Percentiles rank a stretch among this genome's conserved stretches.
phyloP scores from a whole-genome alignment of 2,888 invertebrate genomes.

The Stegophylla sp. region DNA sequence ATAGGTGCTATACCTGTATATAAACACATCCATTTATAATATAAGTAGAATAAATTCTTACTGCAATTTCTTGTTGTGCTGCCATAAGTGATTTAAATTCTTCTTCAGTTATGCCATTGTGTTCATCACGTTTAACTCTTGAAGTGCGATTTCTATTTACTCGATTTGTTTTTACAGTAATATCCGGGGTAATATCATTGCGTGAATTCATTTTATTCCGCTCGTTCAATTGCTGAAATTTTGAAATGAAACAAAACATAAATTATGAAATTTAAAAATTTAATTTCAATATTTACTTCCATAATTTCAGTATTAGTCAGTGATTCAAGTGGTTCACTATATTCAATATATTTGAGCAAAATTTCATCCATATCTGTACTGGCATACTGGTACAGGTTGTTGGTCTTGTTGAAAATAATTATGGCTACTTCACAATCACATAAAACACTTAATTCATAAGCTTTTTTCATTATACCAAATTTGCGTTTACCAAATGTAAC shows the following conservation, averaged over 20 bases:
- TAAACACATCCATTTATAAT: not conserved
- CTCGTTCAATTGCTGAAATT: slow-evolving; percentile 91
- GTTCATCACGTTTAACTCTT: slow-evolving; percentile 94
- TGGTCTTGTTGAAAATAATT: slow-evolving; percentile 99
- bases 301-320: slow-evolving; percentile 99
- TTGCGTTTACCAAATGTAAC: slow-evolving; percentile 99
- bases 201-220: slow-evolving; percentile 80
- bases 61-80: slow-evolving; percentile 71
- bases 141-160: slow-evolving; percentile 86
- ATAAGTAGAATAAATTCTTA: slow-evolving; percentile 48
- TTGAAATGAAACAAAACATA: slow-evolving; percentile 27
- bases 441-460: slow-evolving; percentile 97
- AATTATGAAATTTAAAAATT: not conserved
- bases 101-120: slow-evolving; percentile 89
- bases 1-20: not conserved
- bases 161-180: slow-evolving; percentile 69
- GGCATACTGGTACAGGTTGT: slow-evolving; percentile 97
- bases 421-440: slow-evolving; percentile 99
- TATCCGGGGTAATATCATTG: too few relatives aligned
- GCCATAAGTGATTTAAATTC: slow-evolving; percentile 97
- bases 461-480: slow-evolving; percentile 99
- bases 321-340: slow-evolving; percentile 99
- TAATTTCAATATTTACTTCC: slow-evolving; percentile 74
- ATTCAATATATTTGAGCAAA: slow-evolving; percentile 98
- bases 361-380: slow-evolving; percentile 99